Conservation (phyloP, 2,113 vertebrate genomes). For the Centropus unirufus region DNA sequence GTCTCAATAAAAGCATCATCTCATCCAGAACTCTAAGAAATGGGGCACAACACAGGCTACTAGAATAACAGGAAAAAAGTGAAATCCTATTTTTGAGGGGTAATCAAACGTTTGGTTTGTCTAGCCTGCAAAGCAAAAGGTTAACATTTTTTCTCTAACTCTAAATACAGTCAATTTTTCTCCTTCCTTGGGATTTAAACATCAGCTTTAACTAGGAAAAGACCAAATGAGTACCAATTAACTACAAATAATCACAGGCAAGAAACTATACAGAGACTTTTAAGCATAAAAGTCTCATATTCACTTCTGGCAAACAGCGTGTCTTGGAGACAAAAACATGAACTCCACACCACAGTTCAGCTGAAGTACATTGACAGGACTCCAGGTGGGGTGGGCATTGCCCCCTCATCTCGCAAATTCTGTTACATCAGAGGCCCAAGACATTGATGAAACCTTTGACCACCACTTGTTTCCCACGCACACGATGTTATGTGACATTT, state of each 20-base stretch:
- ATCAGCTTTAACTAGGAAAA: neutral
- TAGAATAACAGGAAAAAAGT: neutral
- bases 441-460: neutral
- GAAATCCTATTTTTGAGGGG: neutral
- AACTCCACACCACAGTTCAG: neutral
- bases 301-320: neutral
- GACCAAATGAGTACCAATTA: neutral
- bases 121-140: neutral
- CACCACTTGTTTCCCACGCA: neutral
- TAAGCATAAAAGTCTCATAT: neutral
- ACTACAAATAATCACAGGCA: neutral
- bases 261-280: neutral
- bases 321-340: neutral
- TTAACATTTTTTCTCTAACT: neutral
- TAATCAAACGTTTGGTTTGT: neutral
- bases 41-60: neutral
- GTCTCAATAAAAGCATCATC: neutral
- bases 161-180: neutral
- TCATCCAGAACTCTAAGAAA: neutral
- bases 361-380: neutral
- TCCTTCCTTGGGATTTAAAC: neutral
- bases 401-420: neutral
- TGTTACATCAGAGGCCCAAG: neutral
- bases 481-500: accelerated
- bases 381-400: neutral